Base-by-base conservation (phyloP, 2,888 invertebrate genomes). In the Drosophila mimetica region DNA sequence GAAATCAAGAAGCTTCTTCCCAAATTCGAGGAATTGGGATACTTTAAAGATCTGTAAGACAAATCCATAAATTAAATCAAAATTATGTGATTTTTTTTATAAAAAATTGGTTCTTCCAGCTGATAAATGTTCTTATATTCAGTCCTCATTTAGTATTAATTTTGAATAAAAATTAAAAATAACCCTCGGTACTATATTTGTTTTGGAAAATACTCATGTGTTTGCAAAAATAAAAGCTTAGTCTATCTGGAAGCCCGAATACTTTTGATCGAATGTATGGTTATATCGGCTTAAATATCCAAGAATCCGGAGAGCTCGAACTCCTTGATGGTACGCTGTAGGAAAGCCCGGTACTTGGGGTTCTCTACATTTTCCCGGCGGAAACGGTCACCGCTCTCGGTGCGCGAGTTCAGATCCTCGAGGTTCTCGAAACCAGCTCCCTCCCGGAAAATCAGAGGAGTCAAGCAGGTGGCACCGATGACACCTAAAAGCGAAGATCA, bases 261-360 rank as follows among this genome's bases (percentile, higher is more conserved):
- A 53, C 47, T 63, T 41, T 53, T 11, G 18, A n/a, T 41, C 34
- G 36, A 51, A 51, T 44, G 34, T 22, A 39, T 13, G 11, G 18
- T 20, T 11, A 22, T 36, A 18, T n/a, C n/a, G n/a, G n/a, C n/a
- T 16, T 88, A 90, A 2, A 77, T 50, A 69, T 92, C 92, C 59
- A 92, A 78, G 71, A 91, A 91, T 1, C 92, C 92, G 16, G 86
- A 86, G 20, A 91, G 67, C 73, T 91, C 91, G 34, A 92, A 91
- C 59, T 92, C 91, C 28, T 91, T 90, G 0, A 92, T 73, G 16
- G 90, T 89, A 8, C 86, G 86, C 57, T 90, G 90, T 25, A 91
- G 71, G 70, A 90, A 91, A 14, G 86, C 83, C 16, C 89, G 87
- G 74, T 91, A 92, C 72, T 90, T 90, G 6, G 90, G 87, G 74